phyloP scores from a whole-genome alignment of 2,797 vertebrate species.

The Cirrhinus mrigala region DNA sequence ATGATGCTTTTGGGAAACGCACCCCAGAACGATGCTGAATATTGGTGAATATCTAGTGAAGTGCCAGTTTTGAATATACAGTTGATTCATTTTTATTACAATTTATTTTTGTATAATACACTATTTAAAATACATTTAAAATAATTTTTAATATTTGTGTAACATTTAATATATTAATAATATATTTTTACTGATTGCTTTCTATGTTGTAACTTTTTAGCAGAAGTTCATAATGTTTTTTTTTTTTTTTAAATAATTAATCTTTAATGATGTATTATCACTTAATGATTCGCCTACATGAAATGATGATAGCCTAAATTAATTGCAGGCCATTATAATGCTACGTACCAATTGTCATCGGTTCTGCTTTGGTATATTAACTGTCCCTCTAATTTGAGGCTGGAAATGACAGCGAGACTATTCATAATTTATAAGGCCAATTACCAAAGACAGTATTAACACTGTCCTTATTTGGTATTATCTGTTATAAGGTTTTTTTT shows the following conservation, averaged over 20 bases:
- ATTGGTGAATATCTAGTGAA: background rate
- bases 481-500: background rate
- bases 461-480: conserved; percentile 5
- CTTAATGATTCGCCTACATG: conserved; percentile 45
- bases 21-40: background rate
- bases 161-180: background rate
- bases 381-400: conserved; percentile 21
- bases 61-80: background rate
- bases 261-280: conserved; percentile 47
- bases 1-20: no score
- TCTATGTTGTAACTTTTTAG: background rate
- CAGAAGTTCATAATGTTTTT: background rate
- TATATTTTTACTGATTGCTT: background rate
- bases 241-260: conserved; percentile 10
- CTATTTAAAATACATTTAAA: background rate
- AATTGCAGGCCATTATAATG: conserved; percentile 50
- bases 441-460: conserved; percentile 24
- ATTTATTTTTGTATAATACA: background rate
- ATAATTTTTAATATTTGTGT: background rate
- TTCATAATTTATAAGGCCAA: conserved; percentile 37
- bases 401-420: conserved; percentile 3
- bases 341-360: conserved; percentile 31
- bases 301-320: conserved; percentile 38
- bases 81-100: background rate
- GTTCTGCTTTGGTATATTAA: conserved; percentile 39